These are phyloP conservation scores for Timandra comae DNA, from an alignment of 2,888 invertebrate genomes.

Conservation along the genomic window DNA sequence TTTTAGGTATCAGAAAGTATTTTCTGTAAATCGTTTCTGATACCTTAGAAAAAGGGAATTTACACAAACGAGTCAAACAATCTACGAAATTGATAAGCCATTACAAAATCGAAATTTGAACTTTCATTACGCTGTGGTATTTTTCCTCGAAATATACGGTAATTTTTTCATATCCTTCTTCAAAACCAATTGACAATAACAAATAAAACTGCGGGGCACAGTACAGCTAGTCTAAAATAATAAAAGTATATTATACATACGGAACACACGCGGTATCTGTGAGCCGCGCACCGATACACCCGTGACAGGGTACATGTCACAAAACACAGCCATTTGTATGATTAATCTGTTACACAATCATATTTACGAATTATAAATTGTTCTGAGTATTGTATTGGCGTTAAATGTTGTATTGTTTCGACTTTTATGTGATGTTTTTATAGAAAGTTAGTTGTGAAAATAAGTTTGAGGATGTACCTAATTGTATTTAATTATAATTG, in stretches of 20 bases:
- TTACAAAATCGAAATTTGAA: too few relatives aligned
- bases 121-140: too few relatives aligned
- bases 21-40: too few relatives aligned
- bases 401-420: background rate
- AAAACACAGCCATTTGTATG: conserved; percentile 30
- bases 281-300: conserved; percentile 38
- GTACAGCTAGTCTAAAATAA: background rate
- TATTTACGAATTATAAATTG: conserved; percentile 9
- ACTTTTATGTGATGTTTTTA: background rate
- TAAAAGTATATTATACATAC: conserved; percentile 7
- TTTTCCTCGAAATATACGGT: too few relatives aligned
- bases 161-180: background rate
- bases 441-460: too few relatives aligned
- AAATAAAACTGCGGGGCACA: background rate
- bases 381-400: conserved; percentile 2
- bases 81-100: too few relatives aligned
- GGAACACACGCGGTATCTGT: conserved; percentile 34
- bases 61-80: too few relatives aligned
- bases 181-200: background rate
- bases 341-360: conserved; percentile 26
- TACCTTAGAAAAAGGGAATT: too few relatives aligned
- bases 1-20: too few relatives aligned
- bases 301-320: conserved; percentile 41
- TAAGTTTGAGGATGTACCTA: too few relatives aligned
- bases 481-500: too few relatives aligned